Base-by-base conservation (phyloP, 2,888 invertebrate species). In the Lysandra bellargus region DNA sequence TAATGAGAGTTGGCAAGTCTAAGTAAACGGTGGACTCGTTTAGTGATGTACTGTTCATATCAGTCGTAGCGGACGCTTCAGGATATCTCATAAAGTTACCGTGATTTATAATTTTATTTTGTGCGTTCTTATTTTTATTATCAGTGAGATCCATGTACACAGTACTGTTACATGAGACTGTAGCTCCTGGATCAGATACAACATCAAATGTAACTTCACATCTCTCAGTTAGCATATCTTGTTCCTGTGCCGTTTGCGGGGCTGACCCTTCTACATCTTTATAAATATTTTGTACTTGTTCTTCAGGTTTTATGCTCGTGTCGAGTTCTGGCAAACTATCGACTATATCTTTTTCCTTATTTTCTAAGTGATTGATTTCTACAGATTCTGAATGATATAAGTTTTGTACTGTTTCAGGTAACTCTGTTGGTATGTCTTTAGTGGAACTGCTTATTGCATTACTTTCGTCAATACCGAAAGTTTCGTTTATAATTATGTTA, bases 371-470 rank as follows among this genome's bases (percentile, higher is more conserved):
- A n/a, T 78, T 76, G 72, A 49, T 49, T 79, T 82, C 77, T 79
- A 79, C 60, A 69, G 80, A 72, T 78, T 81, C 81, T 83, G 85
- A 81, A 81, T 85, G 85, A 88, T 82, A 83, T 82, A 83, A 86
- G 87, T 84, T 92, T 92, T 92, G 92, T 92, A 92, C 92, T 91
- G 83, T 86, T 85, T 89, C 90, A 92, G 91, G 89, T 87, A 87
- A 86, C 86, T 83, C 83, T 79, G 81, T 79, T 78, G 75, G 69
- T 40, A 75, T 78, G 78, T 73, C 30, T 82, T 78, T 75, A 78
- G 81, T 64, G 53, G 60, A 57, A 79, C 78, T 64, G 49, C 30
- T 76, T 33, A 77, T 37, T 44, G 74, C 40, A 57, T 60, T 73
- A 33, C 4, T 44, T 61, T 61, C 61, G 9, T 79, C 74, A 33